Evolutionary conservation across 1,140 invertebrate species (phyloP).

Genomic region (Gryon sp.): DNA sequence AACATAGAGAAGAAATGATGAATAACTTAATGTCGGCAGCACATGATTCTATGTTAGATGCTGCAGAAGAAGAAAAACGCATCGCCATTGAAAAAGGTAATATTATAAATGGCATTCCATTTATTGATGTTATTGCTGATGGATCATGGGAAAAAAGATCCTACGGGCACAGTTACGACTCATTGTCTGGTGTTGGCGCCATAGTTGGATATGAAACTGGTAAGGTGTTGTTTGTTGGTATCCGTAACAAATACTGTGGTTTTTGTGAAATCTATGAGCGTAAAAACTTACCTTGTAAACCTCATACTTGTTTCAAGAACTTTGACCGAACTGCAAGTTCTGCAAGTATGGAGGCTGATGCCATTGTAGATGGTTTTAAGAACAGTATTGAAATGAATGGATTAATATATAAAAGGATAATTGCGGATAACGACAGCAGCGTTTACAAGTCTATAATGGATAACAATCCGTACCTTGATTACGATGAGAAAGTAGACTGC

Average conservation of each 20-base stretch:
- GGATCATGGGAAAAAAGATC: slow-evolving; percentile 60
- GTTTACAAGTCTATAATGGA: slow-evolving; percentile 53
- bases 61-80: too few species aligned
- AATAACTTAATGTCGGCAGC: background rate
- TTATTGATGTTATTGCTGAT: slow-evolving; percentile 16
- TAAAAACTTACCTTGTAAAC: too few species aligned
- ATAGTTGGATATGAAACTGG: slow-evolving; percentile 54
- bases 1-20: background rate
- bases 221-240: slow-evolving; percentile 56
- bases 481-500: slow-evolving; percentile 66
- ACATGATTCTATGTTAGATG: background rate
- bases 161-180: slow-evolving; percentile 61
- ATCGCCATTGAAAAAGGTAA: too few species aligned
- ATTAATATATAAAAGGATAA: slow-evolving; percentile 62
- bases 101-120: slow-evolving; percentile 6
- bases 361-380: slow-evolving; percentile 68
- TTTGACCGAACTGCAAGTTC: slow-evolving; percentile 60
- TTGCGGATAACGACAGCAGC: slow-evolving; percentile 68
- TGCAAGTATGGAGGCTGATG: slow-evolving; percentile 72
- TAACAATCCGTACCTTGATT: slow-evolving; percentile 38
- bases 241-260: slow-evolving; percentile 67
- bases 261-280: slow-evolving; percentile 51
- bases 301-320: too few species aligned
- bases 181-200: slow-evolving; percentile 60
- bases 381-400: slow-evolving; percentile 58